Evolutionary conservation across 1,140 invertebrate genomes (phyloP).

Genomic region (Drosophila littoralis): DNA sequence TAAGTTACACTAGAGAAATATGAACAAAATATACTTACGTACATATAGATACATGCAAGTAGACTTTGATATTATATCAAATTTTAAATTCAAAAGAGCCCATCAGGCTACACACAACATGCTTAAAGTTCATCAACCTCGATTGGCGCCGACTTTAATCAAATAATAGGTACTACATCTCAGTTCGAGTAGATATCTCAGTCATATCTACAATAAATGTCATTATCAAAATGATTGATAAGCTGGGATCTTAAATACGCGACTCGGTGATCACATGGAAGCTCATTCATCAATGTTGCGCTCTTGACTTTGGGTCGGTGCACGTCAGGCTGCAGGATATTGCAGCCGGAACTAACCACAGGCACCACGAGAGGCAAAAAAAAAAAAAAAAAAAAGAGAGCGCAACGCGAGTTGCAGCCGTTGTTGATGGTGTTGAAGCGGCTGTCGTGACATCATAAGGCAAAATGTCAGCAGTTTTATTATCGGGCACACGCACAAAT

Average conservation of each 20-base stretch:
- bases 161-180: neutral
- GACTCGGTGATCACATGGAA: constrained; percentile 17
- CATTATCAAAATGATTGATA: constrained; percentile 23
- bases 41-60: no score
- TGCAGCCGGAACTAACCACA: constrained; percentile 19
- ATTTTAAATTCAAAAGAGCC: neutral
- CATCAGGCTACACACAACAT: neutral
- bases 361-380: neutral
- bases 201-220: constrained; percentile 3
- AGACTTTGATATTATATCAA: no score
- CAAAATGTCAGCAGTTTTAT: constrained; percentile 79
- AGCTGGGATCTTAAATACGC: constrained; percentile 12
- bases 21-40: no score
- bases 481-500: constrained; percentile 70
- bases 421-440: constrained; percentile 29
- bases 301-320: neutral
- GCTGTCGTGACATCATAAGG: constrained; percentile 72
- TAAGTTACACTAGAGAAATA: no score
- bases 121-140: constrained; percentile 1
- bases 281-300: constrained; percentile 26
- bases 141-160: neutral
- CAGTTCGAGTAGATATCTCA: neutral
- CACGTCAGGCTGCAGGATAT: constrained; percentile 6
- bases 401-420: constrained; percentile 18
- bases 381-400: neutral